Conservation (phyloP, 1,140 invertebrate genomes). For the Zaprionus inermis region DNA sequence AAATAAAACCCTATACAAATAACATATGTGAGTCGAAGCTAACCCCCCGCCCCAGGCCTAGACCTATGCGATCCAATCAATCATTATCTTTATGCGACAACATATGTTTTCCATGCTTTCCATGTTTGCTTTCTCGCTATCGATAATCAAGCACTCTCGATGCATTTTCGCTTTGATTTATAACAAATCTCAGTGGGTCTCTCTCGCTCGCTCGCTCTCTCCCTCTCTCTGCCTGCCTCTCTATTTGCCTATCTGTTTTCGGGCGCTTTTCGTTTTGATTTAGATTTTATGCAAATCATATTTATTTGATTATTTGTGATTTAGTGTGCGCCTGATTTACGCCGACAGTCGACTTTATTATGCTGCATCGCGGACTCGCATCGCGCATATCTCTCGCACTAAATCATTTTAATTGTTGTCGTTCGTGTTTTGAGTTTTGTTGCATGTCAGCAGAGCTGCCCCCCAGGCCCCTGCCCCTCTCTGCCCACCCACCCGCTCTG, state of each 20-base stretch:
- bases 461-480: not conserved
- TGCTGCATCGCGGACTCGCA: conserved; percentile 36
- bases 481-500: not conserved
- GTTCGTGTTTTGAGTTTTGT: conserved; percentile 72
- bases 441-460: conserved; percentile 8
- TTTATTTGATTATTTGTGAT: conserved; percentile 78
- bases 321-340: conserved; percentile 75
- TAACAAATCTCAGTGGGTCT: conserved; percentile 29
- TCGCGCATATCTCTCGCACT: conserved; percentile 62
- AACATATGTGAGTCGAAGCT: conserved; percentile 49
- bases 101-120: conserved; percentile 62
- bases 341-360: conserved; percentile 75
- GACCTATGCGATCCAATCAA: conserved; percentile 54
- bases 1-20: conserved; percentile 45
- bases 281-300: conserved; percentile 80
- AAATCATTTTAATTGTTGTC: conserved; percentile 82
- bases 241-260: conserved; percentile 9
- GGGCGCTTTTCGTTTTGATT: conserved; percentile 53
- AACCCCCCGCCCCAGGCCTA: not conserved
- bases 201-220: not conserved
- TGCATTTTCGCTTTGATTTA: conserved; percentile 71
- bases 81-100: conserved; percentile 72
- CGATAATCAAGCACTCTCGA: conserved; percentile 54
- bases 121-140: conserved; percentile 25
- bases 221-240: not conserved